Evolutionary conservation across 2,888 invertebrate genomes (phyloP).

Genomic region (Agrotis puta): DNA sequence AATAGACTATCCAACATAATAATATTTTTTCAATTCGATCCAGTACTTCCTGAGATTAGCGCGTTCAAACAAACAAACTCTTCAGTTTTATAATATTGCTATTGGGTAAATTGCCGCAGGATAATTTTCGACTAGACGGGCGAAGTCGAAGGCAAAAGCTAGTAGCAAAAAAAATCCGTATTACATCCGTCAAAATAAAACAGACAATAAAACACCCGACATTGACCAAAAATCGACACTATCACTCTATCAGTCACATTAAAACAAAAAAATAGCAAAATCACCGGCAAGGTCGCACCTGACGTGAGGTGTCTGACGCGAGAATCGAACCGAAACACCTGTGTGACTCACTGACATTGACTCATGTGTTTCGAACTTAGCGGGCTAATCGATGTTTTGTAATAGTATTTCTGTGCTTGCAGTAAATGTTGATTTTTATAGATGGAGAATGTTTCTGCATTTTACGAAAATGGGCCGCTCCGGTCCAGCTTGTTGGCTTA

Average conservation of each 20-base stretch:
- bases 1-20: no score
- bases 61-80: no score
- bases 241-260: conserved; percentile 6
- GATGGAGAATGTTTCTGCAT: not conserved
- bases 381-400: conserved; percentile 12
- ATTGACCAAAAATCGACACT: conserved; percentile 43
- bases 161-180: not conserved
- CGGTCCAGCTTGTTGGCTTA: no score
- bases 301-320: conserved; percentile 50
- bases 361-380: conserved; percentile 50
- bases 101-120: no score
- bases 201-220: conserved; percentile 11
- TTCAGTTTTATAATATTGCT: no score
- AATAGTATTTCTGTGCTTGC: conserved; percentile 1
- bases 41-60: no score
- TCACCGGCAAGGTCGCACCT: conserved; percentile 65
- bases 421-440: not conserved
- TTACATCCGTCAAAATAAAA: conserved; percentile 3
- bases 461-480: no score
- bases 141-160: no score
- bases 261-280: conserved; percentile 57
- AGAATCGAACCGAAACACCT: conserved; percentile 69
- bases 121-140: no score
- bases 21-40: no score
- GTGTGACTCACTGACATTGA: conserved; percentile 63